Conservation (phyloP, 2,888 invertebrate species). For the Torymus auratus region DNA sequence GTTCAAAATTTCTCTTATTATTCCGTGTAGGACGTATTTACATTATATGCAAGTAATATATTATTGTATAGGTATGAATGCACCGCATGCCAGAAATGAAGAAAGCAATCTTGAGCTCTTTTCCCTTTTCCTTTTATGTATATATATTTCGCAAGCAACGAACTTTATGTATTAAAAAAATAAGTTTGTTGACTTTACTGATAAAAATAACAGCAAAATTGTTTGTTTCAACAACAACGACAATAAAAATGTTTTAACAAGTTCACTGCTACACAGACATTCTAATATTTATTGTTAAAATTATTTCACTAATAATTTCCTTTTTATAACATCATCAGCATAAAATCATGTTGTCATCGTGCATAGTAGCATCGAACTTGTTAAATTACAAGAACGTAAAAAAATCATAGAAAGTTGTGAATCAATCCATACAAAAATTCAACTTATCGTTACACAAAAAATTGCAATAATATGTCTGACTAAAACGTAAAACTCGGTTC, state of each 20-base stretch:
- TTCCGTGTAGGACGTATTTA: constrained; percentile 63
- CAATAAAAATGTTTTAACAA: constrained; percentile 14
- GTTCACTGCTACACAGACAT: not conserved
- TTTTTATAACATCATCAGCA: not conserved
- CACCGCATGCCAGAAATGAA: constrained; percentile 62
- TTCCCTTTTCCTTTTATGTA: constrained; percentile 26
- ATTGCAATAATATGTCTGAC: constrained; percentile 2
- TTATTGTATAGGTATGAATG: constrained; percentile 57
- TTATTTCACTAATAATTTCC: not conserved
- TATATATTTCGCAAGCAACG: constrained; percentile 20
- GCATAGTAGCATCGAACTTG: not conserved
- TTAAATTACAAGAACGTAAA: constrained; percentile 12
- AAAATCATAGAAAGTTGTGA: too few relatives aligned
- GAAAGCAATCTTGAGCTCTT: constrained; percentile 59
- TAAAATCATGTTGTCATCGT: constrained; percentile 8
- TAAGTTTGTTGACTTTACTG: too few relatives aligned
- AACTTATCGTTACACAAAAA: constrained; percentile 1
- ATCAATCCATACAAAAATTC: too few relatives aligned
- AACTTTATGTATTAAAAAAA: not conserved
- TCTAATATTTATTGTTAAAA: not conserved
- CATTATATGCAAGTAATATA: constrained; percentile 63
- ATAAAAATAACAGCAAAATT: not conserved
- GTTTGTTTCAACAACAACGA: constrained; percentile 1
- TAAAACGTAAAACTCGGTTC: constrained; percentile 11
- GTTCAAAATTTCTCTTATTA: constrained; percentile 40